These are phyloP conservation scores for Ataeniobius toweri DNA, from an alignment of 2,797 vertebrate genomes.

Conservation along the genomic window DNA sequence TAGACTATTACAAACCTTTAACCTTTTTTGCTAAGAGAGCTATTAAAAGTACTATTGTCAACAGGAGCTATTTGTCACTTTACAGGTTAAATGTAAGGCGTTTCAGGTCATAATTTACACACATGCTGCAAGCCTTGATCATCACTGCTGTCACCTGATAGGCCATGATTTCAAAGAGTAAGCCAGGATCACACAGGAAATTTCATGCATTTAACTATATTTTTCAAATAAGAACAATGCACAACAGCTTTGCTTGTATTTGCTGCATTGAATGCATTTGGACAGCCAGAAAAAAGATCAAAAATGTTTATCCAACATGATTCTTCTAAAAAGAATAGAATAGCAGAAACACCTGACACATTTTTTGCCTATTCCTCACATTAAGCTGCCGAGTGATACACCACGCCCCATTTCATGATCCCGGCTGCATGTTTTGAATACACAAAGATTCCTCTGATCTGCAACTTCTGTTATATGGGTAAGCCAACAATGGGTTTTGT, in stretches of 20 bases:
- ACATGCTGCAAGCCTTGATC: not conserved
- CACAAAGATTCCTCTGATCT: too few species aligned
- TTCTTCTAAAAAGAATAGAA: not conserved
- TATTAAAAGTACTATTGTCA: too few species aligned
- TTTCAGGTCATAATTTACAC: not conserved
- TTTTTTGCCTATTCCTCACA: not conserved
- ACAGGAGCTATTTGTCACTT: too few species aligned
- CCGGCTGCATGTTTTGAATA: too few species aligned
- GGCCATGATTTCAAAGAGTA: not conserved
- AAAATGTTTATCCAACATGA: not conserved
- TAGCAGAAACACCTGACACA: not conserved
- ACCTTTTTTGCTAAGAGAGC: too few species aligned
- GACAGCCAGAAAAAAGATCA: not conserved
- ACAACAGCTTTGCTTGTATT: not conserved
- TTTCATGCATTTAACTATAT: not conserved
- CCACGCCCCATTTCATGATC: too few species aligned
- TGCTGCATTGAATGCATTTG: not conserved
- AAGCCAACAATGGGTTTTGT: not conserved
- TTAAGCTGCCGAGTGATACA: not conserved
- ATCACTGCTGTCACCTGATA: not conserved
- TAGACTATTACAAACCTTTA: too few species aligned
- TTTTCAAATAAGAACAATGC: not conserved
- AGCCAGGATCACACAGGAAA: not conserved
- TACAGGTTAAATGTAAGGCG: not conserved
- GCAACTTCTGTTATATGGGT: too few species aligned